Base-by-base conservation (phyloP, 2,888 invertebrate species). In the Dione juno region DNA sequence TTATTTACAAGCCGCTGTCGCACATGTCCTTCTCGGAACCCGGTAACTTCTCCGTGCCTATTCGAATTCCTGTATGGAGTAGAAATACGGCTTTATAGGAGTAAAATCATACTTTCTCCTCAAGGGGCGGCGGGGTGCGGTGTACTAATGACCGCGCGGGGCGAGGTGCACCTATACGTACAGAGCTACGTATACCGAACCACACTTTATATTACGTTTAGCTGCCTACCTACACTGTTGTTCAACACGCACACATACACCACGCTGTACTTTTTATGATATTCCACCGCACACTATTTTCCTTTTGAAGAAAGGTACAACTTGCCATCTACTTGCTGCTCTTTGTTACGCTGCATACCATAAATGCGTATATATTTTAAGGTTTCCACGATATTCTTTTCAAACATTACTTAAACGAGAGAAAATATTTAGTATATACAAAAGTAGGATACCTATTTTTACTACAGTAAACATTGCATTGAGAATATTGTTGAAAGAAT, bases 71-170 rank as follows among this genome's bases (percentile, higher is more conserved):
- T 91, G 90, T 92, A 92, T 92, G 92, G 88, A 92, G 92, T 92
- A 92, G 93, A 92, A 93, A 92, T 93, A 92, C 92, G 90, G 92
- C 92, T 92, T 93, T 93, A 92, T 92, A 89, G 91, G 92, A 92
- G 92, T 90, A 92, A 92, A 93, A 92, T 93, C 93, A 92, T 92
- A 93, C 92, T 93, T 93, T 93, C 92, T 92, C 92, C 86, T 76
- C 87, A 84, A 81, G 87, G 85, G 86, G 87, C 80, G 78, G 88
- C 84, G 88, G 87, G 87, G 86, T 78, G 82, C 80, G 85, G 83
- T 87, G 86, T 82, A 85, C 93, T 93, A 93, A 93, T 93, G 93
- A 93, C 93, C 89, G 93, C 93, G 93, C 89, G 93, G 92, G 92
- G 92, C 80, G 90, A 87, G 90, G 88, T 76, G 80, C 85, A 89